Evolutionary conservation across 2,113 vertebrate species (phyloP).

Genomic region (Marmota flaviventris): DNA sequence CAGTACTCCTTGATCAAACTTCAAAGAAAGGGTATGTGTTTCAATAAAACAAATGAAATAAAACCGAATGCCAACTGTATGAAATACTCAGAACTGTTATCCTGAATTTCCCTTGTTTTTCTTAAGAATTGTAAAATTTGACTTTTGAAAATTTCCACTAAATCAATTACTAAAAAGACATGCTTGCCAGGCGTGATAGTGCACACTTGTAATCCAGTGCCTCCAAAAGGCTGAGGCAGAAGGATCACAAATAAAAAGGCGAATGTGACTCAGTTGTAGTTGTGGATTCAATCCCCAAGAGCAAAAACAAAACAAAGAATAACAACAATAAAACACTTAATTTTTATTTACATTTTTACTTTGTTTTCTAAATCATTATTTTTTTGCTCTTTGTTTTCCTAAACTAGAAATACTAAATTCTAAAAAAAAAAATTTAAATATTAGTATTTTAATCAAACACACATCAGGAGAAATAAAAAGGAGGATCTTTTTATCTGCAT

Average conservation of each 20-base stretch:
- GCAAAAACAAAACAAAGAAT: too few species aligned
- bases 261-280: too few species aligned
- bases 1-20: conserved; percentile 39
- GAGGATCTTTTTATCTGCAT: neutral
- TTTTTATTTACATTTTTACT: neutral
- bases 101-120: conserved; percentile 18
- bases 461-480: neutral
- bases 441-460: conserved; percentile 42
- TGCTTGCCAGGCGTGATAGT: neutral
- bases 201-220: too few species aligned
- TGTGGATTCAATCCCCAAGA: too few species aligned
- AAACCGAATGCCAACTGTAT: conserved; percentile 3
- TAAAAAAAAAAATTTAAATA: conserved; percentile 28
- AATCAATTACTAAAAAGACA: conserved; percentile 1
- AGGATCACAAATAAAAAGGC: too few species aligned
- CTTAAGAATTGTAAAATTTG: conserved; percentile 1
- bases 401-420: conserved; percentile 42
- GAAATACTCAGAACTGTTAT: conserved; percentile 38
- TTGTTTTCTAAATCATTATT: conserved; percentile 35
- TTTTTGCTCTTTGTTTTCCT: conserved; percentile 25
- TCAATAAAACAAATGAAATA: conserved; percentile 34
- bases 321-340: too few species aligned
- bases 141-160: conserved; percentile 45
- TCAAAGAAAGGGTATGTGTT: conserved; percentile 63
- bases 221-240: too few species aligned